Conservation (phyloP, 2,113 vertebrate species). For the Halichoeres trimaculatus region DNA sequence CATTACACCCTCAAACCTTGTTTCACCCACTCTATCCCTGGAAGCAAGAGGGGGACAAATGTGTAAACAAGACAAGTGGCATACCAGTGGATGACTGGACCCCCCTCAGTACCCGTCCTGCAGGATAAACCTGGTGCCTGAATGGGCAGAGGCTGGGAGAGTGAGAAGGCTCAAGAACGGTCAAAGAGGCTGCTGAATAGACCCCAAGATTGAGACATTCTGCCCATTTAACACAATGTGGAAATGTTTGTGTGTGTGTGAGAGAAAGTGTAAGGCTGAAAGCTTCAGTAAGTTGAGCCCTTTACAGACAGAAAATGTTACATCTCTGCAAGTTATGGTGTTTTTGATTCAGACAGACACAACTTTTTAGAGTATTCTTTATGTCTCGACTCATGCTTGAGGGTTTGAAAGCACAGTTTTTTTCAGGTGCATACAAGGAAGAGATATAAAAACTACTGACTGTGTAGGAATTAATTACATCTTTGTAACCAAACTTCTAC, state of each 20-base stretch:
- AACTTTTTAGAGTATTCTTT: too few relatives aligned
- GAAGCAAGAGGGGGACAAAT: slow-evolving; percentile 20
- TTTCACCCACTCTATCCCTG: neutral
- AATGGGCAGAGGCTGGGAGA: slow-evolving; percentile 39
- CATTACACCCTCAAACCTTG: slow-evolving; percentile 5
- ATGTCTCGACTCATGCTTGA: too few relatives aligned
- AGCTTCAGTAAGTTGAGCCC: neutral
- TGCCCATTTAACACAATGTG: slow-evolving; percentile 25
- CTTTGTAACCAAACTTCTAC: too few relatives aligned
- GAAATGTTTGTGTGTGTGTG: slow-evolving; percentile 12
- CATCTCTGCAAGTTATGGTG: neutral
- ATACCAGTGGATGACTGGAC: slow-evolving; percentile 6
- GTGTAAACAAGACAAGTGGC: slow-evolving; percentile 43
- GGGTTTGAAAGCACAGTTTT: too few relatives aligned
- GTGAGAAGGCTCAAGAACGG: slow-evolving; percentile 42
- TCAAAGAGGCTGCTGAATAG: slow-evolving; percentile 51
- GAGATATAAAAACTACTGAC: too few relatives aligned
- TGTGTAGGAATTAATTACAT: too few relatives aligned
- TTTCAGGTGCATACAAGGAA: too few relatives aligned
- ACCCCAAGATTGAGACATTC: slow-evolving; percentile 59
- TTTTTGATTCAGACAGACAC: neutral
- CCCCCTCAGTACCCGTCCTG: slow-evolving; percentile 2
- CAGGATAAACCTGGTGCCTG: slow-evolving; percentile 37
- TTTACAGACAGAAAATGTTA: neutral
- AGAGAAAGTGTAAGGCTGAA: neutral